Conservation (phyloP, 2,113 vertebrate species). For the Gopherus flavomarginatus region DNA sequence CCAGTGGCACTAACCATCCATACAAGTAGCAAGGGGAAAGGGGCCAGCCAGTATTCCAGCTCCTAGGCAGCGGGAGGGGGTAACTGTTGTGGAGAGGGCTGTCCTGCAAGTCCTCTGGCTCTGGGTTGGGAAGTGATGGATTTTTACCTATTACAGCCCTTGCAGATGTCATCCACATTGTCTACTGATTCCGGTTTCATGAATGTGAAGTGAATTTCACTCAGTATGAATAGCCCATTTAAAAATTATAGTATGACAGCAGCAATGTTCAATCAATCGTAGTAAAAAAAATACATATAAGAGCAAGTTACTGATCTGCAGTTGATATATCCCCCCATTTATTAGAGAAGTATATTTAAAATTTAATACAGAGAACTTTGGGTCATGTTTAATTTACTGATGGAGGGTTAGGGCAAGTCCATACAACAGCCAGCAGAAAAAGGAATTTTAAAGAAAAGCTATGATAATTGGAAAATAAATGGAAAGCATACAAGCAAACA, state of each 20-base stretch:
- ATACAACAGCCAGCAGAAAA: background rate
- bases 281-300: too few species aligned
- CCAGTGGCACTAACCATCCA: background rate
- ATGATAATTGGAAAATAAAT: too few species aligned
- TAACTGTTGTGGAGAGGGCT: background rate
- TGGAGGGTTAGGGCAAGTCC: background rate
- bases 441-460: background rate
- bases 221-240: background rate
- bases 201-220: background rate
- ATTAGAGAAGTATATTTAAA: background rate
- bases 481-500: too few species aligned
- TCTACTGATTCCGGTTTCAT: background rate
- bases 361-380: background rate
- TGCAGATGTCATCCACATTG: background rate
- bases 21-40: background rate
- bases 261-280: too few species aligned
- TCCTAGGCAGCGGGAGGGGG: too few species aligned
- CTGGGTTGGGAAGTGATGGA: rapidly evolving
- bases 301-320: rapidly evolving
- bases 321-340: background rate
- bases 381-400: too few species aligned
- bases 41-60: background rate
- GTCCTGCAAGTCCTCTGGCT: background rate
- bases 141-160: background rate
- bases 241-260: background rate